Conservation (phyloP, 2,888 invertebrate species). For the Unio delphinus region DNA sequence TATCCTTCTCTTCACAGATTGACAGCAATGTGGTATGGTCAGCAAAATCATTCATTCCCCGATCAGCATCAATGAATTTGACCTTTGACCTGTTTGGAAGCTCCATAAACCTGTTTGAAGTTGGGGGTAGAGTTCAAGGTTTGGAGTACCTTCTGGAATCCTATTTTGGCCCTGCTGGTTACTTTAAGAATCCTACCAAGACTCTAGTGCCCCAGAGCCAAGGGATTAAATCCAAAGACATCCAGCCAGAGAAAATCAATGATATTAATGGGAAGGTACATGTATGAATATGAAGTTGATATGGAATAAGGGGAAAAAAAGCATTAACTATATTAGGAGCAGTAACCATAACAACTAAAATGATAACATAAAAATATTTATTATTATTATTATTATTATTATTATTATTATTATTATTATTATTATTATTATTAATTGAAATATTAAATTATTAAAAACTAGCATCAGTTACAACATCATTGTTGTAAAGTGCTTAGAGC, state of each 20-base stretch:
- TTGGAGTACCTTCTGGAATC: conserved; percentile 87
- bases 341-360: too few species aligned
- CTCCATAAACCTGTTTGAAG: conserved; percentile 87
- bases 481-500: too few species aligned
- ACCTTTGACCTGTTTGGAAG: conserved; percentile 79
- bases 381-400: too few species aligned
- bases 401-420: too few species aligned
- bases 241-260: conserved; percentile 42
- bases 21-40: conserved; percentile 70
- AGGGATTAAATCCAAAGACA: conserved; percentile 64
- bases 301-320: not conserved
- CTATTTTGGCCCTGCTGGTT: conserved; percentile 81
- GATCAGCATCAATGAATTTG: conserved; percentile 68
- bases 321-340: too few species aligned
- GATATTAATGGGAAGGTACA: conserved; percentile 48
- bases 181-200: conserved; percentile 70
- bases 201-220: conserved; percentile 4
- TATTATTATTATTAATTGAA: too few species aligned
- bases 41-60: conserved; percentile 66
- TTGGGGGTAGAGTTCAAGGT: conserved; percentile 88
- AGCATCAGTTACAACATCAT: too few species aligned
- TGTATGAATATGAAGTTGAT: conserved; percentile 1
- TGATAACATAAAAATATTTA: too few species aligned
- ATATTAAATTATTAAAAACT: too few species aligned
- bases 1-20: conserved; percentile 16